A percentile compares a stretch with the other conserved stretches of the same genome.
Conservation (phyloP, 2,113 vertebrate genomes). For the Strix uralensis region DNA sequence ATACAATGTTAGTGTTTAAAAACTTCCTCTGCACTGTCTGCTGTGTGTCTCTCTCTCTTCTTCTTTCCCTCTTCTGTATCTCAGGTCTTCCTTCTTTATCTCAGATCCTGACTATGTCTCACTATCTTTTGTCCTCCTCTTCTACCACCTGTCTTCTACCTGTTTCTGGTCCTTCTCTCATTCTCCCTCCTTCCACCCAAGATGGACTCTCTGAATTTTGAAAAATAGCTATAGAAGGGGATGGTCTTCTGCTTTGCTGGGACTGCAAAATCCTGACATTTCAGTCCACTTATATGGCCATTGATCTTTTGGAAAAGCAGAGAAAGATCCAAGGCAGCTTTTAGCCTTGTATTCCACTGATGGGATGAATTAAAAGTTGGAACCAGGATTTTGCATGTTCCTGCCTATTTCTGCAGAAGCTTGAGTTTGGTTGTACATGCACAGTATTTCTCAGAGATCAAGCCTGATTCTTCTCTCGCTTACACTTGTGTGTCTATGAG, state of each 20-base stretch:
- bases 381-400: slow-evolving; percentile 20
- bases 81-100: slow-evolving; percentile 53
- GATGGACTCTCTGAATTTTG: slow-evolving; percentile 35
- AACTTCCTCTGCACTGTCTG: neutral
- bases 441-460: slow-evolving; percentile 39
- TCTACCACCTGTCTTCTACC: slow-evolving; percentile 24
- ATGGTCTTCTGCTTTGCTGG: neutral
- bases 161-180: slow-evolving; percentile 51
- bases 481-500: slow-evolving; percentile 35
- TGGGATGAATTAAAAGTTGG: neutral
- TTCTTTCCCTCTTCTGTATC: slow-evolving; percentile 36
- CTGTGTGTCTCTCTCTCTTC: neutral
- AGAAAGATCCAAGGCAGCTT: neutral
- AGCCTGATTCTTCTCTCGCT: slow-evolving; percentile 49
- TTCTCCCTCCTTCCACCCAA: slow-evolving; percentile 9
- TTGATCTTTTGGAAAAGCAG: neutral
- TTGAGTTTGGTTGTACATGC: neutral
- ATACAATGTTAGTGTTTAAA: neutral
- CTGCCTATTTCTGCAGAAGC: neutral
- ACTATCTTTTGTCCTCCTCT: slow-evolving; percentile 35
- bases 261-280: slow-evolving; percentile 36
- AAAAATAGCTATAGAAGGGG: neutral
- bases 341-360: neutral
- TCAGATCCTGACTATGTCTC: slow-evolving; percentile 43
- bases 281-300: neutral